phyloP scores from a whole-genome alignment of 2,888 invertebrate genomes.

The Agrotis clavis region DNA sequence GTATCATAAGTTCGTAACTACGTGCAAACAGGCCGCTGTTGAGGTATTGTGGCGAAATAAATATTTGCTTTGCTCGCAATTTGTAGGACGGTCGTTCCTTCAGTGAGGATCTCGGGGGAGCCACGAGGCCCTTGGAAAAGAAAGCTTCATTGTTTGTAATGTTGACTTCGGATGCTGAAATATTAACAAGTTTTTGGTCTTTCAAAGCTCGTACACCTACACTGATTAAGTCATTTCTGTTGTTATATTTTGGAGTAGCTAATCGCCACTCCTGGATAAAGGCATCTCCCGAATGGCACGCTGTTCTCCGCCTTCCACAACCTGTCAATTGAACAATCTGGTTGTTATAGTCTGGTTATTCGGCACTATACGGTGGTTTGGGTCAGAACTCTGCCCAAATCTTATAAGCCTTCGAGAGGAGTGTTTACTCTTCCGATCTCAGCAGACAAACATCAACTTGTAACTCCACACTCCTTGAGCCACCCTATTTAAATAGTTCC shows the following conservation, averaged over 20 bases:
- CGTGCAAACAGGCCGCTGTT: slow-evolving; percentile 49
- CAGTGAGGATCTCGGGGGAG: slow-evolving; percentile 44
- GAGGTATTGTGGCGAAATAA: slow-evolving; percentile 61
- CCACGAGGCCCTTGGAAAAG: slow-evolving; percentile 17
- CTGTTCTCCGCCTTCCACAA: too few species aligned
- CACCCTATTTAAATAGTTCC: slow-evolving; percentile 25
- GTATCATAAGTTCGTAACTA: slow-evolving; percentile 57
- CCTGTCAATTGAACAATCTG: too few species aligned
- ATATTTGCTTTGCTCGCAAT: slow-evolving; percentile 59
- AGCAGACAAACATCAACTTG: slow-evolving; percentile 6
- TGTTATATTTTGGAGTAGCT: neutral
- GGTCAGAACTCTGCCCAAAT: neutral
- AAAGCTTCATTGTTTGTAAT: slow-evolving; percentile 48
- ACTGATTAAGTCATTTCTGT: neutral
- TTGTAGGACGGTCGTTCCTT: slow-evolving; percentile 39
- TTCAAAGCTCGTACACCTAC: neutral
- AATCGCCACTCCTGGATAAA: too few species aligned
- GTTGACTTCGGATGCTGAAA: slow-evolving; percentile 19
- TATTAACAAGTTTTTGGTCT: slow-evolving; percentile 19
- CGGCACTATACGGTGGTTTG: too few species aligned
- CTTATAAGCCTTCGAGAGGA: slow-evolving; percentile 2
- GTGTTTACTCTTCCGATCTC: slow-evolving; percentile 10
- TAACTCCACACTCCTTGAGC: slow-evolving; percentile 25
- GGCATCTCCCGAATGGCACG: too few species aligned
- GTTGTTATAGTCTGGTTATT: too few species aligned